Evolutionary conservation across 2,113 vertebrate genomes (phyloP).

Genomic region (Opisthocomus hoazin): DNA sequence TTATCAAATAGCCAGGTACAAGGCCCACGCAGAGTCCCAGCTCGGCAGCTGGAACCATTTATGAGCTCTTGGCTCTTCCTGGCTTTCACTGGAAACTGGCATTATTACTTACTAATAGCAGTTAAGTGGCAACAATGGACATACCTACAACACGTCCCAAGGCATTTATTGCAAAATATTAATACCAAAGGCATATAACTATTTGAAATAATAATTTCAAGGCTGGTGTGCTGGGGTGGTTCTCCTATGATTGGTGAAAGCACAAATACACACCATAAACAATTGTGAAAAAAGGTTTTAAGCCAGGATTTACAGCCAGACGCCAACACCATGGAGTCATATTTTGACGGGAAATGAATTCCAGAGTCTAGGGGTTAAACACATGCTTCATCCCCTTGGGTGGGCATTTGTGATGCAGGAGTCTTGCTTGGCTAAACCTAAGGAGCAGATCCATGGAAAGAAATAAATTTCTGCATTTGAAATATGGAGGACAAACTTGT

Average conservation of each 20-base stretch:
- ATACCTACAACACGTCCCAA: neutral
- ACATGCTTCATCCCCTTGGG: neutral
- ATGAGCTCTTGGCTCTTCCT: neutral
- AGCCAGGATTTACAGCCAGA: constrained; percentile 35
- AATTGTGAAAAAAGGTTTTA: neutral
- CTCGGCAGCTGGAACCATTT: neutral
- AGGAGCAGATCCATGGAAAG: neutral
- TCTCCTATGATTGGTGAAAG: neutral
- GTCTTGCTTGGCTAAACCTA: neutral
- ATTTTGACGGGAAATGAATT: constrained; percentile 39
- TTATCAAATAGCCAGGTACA: neutral
- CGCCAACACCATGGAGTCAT: neutral
- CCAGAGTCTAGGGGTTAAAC: constrained; percentile 4
- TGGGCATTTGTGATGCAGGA: neutral
- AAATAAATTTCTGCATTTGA: neutral
- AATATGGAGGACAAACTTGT: neutral
- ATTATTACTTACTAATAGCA: neutral
- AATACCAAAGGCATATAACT: neutral
- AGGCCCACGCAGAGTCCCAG: neutral
- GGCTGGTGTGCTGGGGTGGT: neutral
- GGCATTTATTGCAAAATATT: neutral
- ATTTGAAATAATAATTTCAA: neutral
- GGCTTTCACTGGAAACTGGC: neutral
- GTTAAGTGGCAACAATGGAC: neutral
- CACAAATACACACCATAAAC: neutral